Conservation (phyloP, 2,888 invertebrate genomes). For the Hermaeophaga mercurialis region DNA sequence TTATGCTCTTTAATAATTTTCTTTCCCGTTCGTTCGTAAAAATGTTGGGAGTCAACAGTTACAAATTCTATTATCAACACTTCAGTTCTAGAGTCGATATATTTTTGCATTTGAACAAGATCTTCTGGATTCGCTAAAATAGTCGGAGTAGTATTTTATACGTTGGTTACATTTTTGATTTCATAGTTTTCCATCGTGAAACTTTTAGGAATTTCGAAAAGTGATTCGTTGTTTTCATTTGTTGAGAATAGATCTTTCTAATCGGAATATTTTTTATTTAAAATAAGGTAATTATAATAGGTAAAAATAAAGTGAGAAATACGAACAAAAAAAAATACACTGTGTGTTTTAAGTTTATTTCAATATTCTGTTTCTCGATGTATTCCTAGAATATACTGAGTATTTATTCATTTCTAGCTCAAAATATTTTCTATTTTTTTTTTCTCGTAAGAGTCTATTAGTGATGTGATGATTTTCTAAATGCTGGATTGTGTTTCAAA, state of each 20-base stretch:
- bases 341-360: no score
- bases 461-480: background rate
- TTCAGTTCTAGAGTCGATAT: background rate
- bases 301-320: no score
- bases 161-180: background rate
- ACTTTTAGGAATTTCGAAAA: slow-evolving; percentile 26
- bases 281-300: no score
- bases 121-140: slow-evolving; percentile 3
- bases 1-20: no score
- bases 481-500: background rate
- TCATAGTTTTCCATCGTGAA: background rate
- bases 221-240: slow-evolving; percentile 20
- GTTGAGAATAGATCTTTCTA: slow-evolving; percentile 18
- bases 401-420: no score
- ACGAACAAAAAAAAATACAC: no score
- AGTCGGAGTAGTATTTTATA: background rate
- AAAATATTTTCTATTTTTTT: no score
- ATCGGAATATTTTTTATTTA: no score
- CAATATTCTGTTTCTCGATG: no score
- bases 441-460: no score
- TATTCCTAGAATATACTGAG: no score
- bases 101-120: slow-evolving; percentile 5
- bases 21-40: background rate
- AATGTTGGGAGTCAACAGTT: slow-evolving; percentile 5
- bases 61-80: background rate